Conservation (phyloP, 2,888 invertebrate species). For the Cataglyphis altisquamis region DNA sequence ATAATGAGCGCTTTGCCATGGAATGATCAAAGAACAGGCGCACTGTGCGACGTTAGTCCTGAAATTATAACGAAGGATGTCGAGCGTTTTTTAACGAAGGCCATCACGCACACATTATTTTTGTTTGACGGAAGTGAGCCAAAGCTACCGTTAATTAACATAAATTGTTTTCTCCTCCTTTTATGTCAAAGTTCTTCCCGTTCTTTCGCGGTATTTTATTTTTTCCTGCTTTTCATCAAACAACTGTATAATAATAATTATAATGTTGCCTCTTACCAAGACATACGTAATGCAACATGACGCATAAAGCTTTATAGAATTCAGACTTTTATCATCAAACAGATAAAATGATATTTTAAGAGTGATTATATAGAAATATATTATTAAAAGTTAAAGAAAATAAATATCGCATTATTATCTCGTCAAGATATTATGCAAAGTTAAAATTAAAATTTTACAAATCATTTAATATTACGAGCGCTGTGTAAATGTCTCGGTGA, state of each 20-base stretch:
- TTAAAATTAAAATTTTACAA: constrained; percentile 16
- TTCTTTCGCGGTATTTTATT: constrained; percentile 31
- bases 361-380: background rate
- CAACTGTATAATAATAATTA: constrained; percentile 35
- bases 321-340: background rate
- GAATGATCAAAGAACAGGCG: constrained; percentile 69
- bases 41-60: constrained; percentile 56
- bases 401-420: background rate
- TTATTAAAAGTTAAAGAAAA: background rate
- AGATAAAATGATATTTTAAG: background rate
- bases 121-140: constrained; percentile 70
- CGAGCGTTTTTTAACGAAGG: constrained; percentile 64
- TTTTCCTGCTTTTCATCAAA: constrained; percentile 37
- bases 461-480: constrained; percentile 15
- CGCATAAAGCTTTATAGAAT: background rate
- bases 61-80: constrained; percentile 65
- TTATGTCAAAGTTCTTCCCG: constrained; percentile 65
- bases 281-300: background rate
- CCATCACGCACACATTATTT: constrained; percentile 57
- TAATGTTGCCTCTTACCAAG: constrained; percentile 3
- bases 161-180: constrained; percentile 78
- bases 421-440: background rate
- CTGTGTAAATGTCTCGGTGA: constrained; percentile 18
- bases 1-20: constrained; percentile 61
- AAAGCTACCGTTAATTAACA: constrained; percentile 82